Evolutionary conservation across 2,888 invertebrate genomes (phyloP).

Genomic region (Archaeoteleia sp.): DNA sequence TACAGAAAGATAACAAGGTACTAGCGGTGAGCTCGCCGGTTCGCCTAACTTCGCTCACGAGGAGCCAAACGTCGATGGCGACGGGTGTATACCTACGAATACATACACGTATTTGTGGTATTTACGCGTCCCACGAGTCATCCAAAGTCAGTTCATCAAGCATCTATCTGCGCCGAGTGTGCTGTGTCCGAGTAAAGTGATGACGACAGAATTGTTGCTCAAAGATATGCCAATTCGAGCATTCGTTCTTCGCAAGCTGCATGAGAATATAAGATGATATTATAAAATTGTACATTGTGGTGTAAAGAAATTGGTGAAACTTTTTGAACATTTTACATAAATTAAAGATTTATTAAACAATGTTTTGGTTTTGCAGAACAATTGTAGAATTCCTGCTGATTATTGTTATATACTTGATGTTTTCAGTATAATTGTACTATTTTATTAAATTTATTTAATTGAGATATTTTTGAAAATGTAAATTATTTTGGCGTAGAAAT

Average conservation of each 20-base stretch:
- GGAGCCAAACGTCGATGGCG: conserved; percentile 11
- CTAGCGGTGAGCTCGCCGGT: conserved; percentile 26
- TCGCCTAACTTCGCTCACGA: conserved; percentile 27
- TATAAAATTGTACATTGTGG: background rate
- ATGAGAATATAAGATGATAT: background rate
- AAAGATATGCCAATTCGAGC: conserved; percentile 25
- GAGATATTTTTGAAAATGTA: too few species aligned
- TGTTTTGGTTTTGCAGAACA: too few species aligned
- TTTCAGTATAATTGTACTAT: too few species aligned
- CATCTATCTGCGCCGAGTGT: conserved; percentile 37
- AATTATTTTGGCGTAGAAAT: too few species aligned
- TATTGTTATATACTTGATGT: too few species aligned
- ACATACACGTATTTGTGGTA: conserved; percentile 16
- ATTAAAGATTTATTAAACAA: too few species aligned
- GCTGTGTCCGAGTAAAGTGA: conserved; percentile 29
- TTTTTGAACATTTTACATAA: too few species aligned
- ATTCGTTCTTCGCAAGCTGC: conserved; percentile 8
- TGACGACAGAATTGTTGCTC: conserved; percentile 22
- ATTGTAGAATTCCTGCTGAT: too few species aligned
- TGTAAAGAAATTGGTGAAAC: too few species aligned
- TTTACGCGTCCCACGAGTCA: conserved; percentile 40
- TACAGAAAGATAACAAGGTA: conserved; percentile 70
- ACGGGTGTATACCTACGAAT: conserved; percentile 1
- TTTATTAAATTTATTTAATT: too few species aligned
- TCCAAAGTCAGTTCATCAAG: conserved; percentile 40